phyloP scores from a whole-genome alignment of 2,113 vertebrate genomes.

The Phaetusa simplex region DNA sequence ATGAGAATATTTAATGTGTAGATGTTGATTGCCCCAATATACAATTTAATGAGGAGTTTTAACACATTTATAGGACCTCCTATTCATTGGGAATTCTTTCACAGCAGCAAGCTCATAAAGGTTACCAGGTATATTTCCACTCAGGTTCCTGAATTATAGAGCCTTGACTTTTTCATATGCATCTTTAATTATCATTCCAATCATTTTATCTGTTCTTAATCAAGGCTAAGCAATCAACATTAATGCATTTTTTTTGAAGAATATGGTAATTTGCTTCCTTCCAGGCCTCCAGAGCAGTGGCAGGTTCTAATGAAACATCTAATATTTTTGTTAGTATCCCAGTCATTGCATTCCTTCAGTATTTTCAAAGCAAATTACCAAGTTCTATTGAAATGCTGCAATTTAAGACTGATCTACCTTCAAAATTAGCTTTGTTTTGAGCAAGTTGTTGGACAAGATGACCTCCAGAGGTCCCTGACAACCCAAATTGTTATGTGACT shows the following conservation, averaged over 20 bases:
- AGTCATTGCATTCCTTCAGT: background rate
- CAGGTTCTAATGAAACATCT: conserved; percentile 8
- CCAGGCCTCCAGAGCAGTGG: background rate
- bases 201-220: conserved; percentile 66
- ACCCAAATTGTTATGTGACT: background rate
- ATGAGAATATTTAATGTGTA: conserved; percentile 3
- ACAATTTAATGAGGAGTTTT: conserved; percentile 43
- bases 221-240: conserved; percentile 61
- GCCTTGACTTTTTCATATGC: conserved; percentile 41
- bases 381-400: background rate
- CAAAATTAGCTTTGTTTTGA: background rate
- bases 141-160: conserved; percentile 25
- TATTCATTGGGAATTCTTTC: conserved; percentile 49
- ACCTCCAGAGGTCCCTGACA: background rate
- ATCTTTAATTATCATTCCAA: conserved; percentile 61
- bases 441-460: background rate
- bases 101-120: conserved; percentile 1
- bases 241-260: conserved; percentile 41
- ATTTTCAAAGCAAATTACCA: background rate
- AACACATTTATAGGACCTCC: conserved; percentile 19
- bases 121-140: conserved; percentile 27
- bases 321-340: background rate
- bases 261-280: conserved; percentile 56
- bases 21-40: conserved; percentile 33
- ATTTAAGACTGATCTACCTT: background rate